Evolutionary conservation across 2,113 vertebrate genomes (phyloP).

Genomic region (Nanorana parkeri): DNA sequence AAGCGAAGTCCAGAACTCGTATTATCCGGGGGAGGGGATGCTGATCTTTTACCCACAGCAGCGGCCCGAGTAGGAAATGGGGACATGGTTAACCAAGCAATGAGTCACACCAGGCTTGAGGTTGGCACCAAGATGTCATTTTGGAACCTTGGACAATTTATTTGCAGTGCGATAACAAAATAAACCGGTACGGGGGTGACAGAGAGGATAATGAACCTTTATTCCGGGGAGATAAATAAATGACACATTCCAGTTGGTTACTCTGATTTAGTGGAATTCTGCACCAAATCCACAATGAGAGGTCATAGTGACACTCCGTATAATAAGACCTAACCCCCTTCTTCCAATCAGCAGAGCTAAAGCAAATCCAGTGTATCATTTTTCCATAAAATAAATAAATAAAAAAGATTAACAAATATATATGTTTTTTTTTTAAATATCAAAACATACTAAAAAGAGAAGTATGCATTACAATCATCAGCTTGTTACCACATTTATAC

Average conservation of each 20-base stretch:
- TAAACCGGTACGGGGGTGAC: neutral
- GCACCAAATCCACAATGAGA: too few species aligned
- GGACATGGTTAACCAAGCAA: slow-evolving; percentile 7
- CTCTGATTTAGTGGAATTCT: neutral
- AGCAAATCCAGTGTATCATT: too few species aligned
- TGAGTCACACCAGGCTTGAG: neutral
- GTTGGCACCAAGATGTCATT: slow-evolving; percentile 5
- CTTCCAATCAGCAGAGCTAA: too few species aligned
- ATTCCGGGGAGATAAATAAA: neutral
- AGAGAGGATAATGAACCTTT: slow-evolving; percentile 15
- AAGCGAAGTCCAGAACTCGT: too few species aligned
- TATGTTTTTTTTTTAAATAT: too few species aligned
- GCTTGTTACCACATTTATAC: too few species aligned
- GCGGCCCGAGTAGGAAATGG: neutral
- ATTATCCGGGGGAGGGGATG: neutral
- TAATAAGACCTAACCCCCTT: too few species aligned
- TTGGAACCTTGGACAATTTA: neutral
- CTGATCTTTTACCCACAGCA: slow-evolving; percentile 9
- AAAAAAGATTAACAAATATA: too few species aligned
- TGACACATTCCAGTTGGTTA: neutral
- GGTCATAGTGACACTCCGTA: too few species aligned
- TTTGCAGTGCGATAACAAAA: slow-evolving; percentile 22
- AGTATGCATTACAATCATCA: too few species aligned
- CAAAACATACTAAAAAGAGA: too few species aligned
- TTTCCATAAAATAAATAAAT: too few species aligned